A percentile compares a stretch with the other conserved stretches of the same genome.
Conservation (phyloP, 2,888 invertebrate genomes). For the Masnerella sp. region DNA sequence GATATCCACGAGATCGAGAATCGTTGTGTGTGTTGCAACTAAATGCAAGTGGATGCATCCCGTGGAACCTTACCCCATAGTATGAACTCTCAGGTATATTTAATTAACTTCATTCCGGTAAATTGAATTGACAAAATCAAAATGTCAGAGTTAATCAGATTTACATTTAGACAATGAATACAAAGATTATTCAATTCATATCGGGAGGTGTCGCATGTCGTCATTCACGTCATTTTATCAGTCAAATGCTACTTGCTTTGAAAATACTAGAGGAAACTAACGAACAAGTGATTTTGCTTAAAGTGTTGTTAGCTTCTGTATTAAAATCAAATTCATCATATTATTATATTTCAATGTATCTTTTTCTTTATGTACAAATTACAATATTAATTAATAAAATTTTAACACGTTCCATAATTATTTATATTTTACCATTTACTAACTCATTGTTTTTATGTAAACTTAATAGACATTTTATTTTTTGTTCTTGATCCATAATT, state of each 20-base stretch:
- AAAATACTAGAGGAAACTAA: slow-evolving; percentile 35
- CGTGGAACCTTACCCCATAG: slow-evolving; percentile 76
- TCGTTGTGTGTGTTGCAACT: slow-evolving; percentile 78
- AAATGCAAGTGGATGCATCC: slow-evolving; percentile 78
- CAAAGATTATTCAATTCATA: neutral
- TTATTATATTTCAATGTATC: too few species aligned
- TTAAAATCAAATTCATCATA: neutral
- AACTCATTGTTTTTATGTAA: too few species aligned
- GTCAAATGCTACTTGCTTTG: slow-evolving; percentile 32
- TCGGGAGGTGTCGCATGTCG: slow-evolving; percentile 11
- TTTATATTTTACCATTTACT: too few species aligned
- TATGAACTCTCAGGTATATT: slow-evolving; percentile 76
- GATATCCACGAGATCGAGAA: slow-evolving; percentile 78
- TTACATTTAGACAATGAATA: neutral
- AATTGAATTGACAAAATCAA: too few species aligned
- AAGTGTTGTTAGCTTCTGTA: slow-evolving; percentile 1
- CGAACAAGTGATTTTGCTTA: neutral
- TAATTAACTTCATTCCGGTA: slow-evolving; percentile 47
- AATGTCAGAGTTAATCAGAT: too few species aligned
- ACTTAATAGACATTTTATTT: too few species aligned
- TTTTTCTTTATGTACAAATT: too few species aligned
- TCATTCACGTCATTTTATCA: neutral
- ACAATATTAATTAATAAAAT: too few species aligned
- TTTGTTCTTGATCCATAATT: too few species aligned
- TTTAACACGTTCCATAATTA: too few species aligned